phyloP scores from a whole-genome alignment of 35 echinoderm and acorn worm genomes.

The Patiria miniata region DNA sequence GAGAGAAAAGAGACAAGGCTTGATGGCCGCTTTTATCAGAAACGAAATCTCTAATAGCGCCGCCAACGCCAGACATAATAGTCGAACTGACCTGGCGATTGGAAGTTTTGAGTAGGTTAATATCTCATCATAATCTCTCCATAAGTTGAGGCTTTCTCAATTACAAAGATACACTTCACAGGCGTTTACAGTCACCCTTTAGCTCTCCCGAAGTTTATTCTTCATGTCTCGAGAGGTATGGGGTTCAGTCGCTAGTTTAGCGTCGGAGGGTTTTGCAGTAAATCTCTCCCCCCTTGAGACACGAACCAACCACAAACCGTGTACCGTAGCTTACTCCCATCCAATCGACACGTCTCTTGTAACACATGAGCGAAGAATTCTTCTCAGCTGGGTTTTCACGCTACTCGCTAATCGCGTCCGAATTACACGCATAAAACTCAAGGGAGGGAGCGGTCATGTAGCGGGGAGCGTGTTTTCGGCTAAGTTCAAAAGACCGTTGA shows the following conservation, averaged over 20 bases:
- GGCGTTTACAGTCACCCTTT: background rate
- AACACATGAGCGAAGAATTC: background rate
- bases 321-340: background rate
- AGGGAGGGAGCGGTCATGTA: constrained; percentile 13
- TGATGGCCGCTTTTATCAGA: too few species aligned
- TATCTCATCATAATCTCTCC: too few species aligned
- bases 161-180: too few species aligned
- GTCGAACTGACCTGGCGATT: too few species aligned
- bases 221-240: background rate
- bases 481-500: constrained; percentile 21
- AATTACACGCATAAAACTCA: constrained; percentile 11
- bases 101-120: too few species aligned
- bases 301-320: background rate
- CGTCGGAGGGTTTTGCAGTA: too few species aligned
- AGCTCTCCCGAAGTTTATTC: background rate
- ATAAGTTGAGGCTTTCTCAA: too few species aligned
- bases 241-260: background rate
- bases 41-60: too few species aligned
- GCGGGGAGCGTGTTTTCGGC: background rate
- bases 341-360: constrained; percentile 21
- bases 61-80: too few species aligned
- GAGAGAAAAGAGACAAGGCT: too few species aligned
- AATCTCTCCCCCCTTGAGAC: too few species aligned
- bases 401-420: constrained; percentile 9
- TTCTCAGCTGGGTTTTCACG: background rate